Conservation (phyloP, 2,113 vertebrate genomes). For the Herpailurus yagouaroundi region DNA sequence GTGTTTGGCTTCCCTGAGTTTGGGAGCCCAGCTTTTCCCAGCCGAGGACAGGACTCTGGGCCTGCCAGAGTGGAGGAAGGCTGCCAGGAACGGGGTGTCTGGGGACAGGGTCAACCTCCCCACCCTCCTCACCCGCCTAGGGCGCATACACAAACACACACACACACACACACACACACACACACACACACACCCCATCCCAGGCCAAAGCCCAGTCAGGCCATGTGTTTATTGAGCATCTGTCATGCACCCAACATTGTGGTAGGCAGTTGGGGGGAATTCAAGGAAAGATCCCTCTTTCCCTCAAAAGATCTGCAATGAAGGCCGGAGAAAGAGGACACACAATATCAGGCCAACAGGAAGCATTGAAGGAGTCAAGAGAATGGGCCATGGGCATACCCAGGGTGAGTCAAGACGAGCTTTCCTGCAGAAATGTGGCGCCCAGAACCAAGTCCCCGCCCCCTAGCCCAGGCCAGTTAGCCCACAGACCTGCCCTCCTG, state of each 20-base stretch:
- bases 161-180: background rate
- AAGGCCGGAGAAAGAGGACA: background rate
- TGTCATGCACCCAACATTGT: background rate
- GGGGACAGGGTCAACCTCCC: background rate
- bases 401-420: background rate
- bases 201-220: background rate
- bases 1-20: constrained; percentile 45
- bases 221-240: background rate
- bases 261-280: background rate
- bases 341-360: background rate
- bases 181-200: background rate
- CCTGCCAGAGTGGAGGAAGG: background rate
- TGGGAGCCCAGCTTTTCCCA: constrained; percentile 44
- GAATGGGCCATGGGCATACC: background rate
- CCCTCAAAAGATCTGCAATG: background rate
- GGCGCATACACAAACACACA: rapidly evolving
- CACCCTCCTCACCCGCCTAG: background rate
- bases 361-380: background rate
- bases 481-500: background rate
- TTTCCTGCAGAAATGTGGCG: background rate
- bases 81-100: constrained; percentile 38
- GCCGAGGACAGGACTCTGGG: background rate
- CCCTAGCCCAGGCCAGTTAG: background rate
- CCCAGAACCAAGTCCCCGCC: background rate
- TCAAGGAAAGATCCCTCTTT: background rate